phyloP scores from a whole-genome alignment of 2,888 invertebrate species.

The Platerodrilus igneus region DNA sequence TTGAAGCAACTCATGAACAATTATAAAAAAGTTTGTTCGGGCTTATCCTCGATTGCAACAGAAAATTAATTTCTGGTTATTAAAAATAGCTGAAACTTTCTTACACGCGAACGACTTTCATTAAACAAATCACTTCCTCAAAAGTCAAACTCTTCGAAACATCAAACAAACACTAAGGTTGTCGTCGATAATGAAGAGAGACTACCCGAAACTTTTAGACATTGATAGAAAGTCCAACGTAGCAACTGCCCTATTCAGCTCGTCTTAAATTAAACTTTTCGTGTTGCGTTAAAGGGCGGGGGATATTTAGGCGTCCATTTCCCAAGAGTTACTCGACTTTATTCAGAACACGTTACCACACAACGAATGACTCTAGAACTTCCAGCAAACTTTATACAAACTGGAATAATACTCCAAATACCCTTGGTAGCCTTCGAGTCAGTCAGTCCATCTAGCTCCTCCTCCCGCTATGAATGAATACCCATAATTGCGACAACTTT shows the following conservation, averaged over 20 bases:
- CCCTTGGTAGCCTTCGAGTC: background rate
- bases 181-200: too few species aligned
- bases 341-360: slow-evolving; percentile 35
- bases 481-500: slow-evolving; percentile 32
- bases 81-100: too few species aligned
- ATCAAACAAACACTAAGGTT: too few species aligned
- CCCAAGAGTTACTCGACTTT: slow-evolving; percentile 29
- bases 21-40: too few species aligned
- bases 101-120: too few species aligned
- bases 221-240: too few species aligned
- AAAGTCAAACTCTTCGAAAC: too few species aligned
- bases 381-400: slow-evolving; percentile 27
- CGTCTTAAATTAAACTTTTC: slow-evolving; percentile 41
- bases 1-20: too few species aligned
- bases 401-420: slow-evolving; percentile 5
- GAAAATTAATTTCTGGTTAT: too few species aligned
- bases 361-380: slow-evolving; percentile 34
- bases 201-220: too few species aligned
- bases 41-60: too few species aligned
- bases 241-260: slow-evolving; percentile 44
- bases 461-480: slow-evolving; percentile 31
- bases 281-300: slow-evolving; percentile 33
- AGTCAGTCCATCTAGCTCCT: slow-evolving; percentile 22
- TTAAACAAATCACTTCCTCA: too few species aligned
- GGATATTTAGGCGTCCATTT: slow-evolving; percentile 32